Conservation (phyloP, 2,113 vertebrate genomes). For the Chaetorhynchus papuensis region DNA sequence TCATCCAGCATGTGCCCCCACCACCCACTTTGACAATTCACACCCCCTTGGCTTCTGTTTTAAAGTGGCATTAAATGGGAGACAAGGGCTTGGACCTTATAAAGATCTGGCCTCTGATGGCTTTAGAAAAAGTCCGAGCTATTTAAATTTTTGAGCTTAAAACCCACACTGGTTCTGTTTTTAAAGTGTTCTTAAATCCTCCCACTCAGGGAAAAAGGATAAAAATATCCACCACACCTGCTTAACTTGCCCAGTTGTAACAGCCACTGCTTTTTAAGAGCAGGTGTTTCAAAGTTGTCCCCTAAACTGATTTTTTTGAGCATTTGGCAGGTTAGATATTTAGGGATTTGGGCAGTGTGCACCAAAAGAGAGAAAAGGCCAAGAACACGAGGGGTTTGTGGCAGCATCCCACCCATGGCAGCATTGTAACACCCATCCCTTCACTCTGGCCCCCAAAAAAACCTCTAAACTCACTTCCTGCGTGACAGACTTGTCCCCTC, state of each 20-base stretch:
- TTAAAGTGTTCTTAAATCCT: background rate
- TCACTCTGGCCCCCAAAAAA: background rate
- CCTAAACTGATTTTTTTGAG: background rate
- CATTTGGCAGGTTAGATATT: background rate
- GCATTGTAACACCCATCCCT: background rate
- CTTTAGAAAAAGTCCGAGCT: background rate
- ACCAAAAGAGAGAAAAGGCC: background rate
- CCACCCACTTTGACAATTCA: background rate
- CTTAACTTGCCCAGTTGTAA: background rate
- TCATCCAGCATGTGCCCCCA: background rate
- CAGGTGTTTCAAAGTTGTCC: background rate
- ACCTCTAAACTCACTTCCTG: background rate
- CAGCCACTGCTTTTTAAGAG: background rate
- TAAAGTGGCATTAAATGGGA: background rate
- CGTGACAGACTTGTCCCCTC: background rate
- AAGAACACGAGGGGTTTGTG: background rate
- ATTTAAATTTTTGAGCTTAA: background rate
- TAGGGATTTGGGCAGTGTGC: background rate
- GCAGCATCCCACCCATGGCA: background rate
- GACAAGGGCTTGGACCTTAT: background rate
- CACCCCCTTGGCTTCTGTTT: background rate
- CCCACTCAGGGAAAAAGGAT: background rate
- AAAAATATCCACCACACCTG: slow-evolving; percentile 2
- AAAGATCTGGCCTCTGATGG: background rate
- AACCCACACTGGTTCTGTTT: background rate